phyloP scores from a whole-genome alignment of 1,140 invertebrate genomes.

The Drosophila simulans region DNA sequence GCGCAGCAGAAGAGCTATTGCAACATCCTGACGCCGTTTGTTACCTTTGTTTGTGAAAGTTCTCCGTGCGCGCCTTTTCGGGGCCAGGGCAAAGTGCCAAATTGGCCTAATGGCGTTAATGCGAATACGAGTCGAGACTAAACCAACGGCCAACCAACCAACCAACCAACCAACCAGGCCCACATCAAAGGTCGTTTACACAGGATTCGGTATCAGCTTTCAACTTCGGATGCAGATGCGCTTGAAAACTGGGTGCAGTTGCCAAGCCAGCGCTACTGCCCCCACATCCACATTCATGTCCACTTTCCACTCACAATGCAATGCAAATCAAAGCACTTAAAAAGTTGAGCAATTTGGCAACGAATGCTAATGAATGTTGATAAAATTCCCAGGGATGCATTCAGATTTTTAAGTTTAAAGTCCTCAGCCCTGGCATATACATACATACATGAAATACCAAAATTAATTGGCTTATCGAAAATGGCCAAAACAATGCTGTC shows the following conservation, averaged over 20 bases:
- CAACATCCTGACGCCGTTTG: constrained; percentile 49
- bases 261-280: constrained; percentile 38
- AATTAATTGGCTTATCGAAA: background rate
- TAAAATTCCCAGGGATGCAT: constrained; percentile 3
- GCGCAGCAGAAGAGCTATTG: constrained; percentile 9
- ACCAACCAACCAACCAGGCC: constrained; percentile 21
- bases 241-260: constrained; percentile 32
- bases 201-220: constrained; percentile 36
- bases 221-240: constrained; percentile 2
- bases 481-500: background rate
- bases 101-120: constrained; percentile 82
- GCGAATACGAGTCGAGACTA: constrained; percentile 76
- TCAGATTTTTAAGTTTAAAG: constrained; percentile 5
- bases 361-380: constrained; percentile 30
- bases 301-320: constrained; percentile 16
- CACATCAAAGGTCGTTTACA: constrained; percentile 67
- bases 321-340: constrained; percentile 71
- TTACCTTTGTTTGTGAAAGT: constrained; percentile 71
- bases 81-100: constrained; percentile 71
- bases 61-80: constrained; percentile 48
- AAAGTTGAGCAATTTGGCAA: constrained; percentile 61
- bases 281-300: background rate
- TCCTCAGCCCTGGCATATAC: background rate
- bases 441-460: background rate
- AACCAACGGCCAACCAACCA: constrained; percentile 48